Evolutionary conservation across 2,113 vertebrate species (phyloP).

Genomic region (Gadus chalcogrammus): DNA sequence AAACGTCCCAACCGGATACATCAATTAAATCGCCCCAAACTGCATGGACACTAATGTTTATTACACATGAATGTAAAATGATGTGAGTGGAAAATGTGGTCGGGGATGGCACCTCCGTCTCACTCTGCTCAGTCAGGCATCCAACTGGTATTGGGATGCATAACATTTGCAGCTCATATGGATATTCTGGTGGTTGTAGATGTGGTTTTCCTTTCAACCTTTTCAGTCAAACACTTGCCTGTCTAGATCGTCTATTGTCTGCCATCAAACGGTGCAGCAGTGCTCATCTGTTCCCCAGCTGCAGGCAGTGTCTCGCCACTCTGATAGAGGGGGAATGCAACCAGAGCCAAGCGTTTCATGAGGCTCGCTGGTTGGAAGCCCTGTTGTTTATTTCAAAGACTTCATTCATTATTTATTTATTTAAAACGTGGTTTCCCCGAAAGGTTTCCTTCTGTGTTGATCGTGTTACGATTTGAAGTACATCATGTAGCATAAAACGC

Average conservation of each 20-base stretch:
- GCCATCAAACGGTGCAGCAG: slow-evolving; percentile 25
- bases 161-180: slow-evolving; percentile 1
- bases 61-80: not conserved
- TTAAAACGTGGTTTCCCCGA: not conserved
- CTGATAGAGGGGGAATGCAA: slow-evolving; percentile 24
- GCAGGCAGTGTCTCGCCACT: slow-evolving; percentile 14
- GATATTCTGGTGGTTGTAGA: slow-evolving; percentile 24
- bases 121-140: not conserved
- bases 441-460: not conserved
- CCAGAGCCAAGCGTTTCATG: not conserved
- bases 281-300: slow-evolving; percentile 51
- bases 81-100: too few relatives aligned
- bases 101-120: too few relatives aligned
- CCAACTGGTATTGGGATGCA: not conserved
- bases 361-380: not conserved
- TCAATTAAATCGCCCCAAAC: not conserved
- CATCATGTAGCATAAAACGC: too few relatives aligned
- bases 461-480: too few relatives aligned
- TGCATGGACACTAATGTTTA: slow-evolving; percentile 5
- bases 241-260: slow-evolving; percentile 30
- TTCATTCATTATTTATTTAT: not conserved
- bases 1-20: too few relatives aligned
- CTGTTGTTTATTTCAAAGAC: not conserved
- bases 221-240: slow-evolving; percentile 43
- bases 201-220: slow-evolving; percentile 36